Evolutionary conservation across 2,888 invertebrate species (phyloP), one percentile per base, ranked within the genome.

Genomic region (Stomorhina lunata): DNA sequence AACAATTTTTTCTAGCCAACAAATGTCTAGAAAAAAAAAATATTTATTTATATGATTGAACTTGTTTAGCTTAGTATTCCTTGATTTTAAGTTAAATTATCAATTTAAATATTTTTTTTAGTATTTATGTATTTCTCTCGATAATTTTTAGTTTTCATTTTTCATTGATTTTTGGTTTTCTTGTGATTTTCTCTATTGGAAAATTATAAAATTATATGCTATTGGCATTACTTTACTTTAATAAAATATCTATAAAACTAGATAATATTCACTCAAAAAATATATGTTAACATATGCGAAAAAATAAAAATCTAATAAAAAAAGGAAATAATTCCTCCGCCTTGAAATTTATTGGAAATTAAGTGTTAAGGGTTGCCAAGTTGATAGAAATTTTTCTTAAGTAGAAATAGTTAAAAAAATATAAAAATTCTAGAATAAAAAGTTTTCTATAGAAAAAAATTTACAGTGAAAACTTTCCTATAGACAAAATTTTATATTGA

Each of bases 201-300:
- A 76, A 80, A 71, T 81, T 71, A 76, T 76, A 71, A 76, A 81
- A 81, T 81, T 66, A 76, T 81, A 65, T 77, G 37, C 55, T 77
- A 72, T 77, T 77, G 81, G 81, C 81, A 77, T 37, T 66, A 77
- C 72, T 73, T 81, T 66, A 68, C 37, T 77, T 81, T 72, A 81
- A 81, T 81, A 72, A 55, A 77, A 53, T 72, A 77, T 77, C 66
- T 72, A 45, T 65, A 55, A 76, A 76, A 68, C 69, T 53, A 72
- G 72, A 77, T 81, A 77, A 77, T 55, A 43, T 37, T 48, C 65
- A 77, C 9, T 1, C 40, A 15, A 32, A 63, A 61, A 43, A 57
- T 53, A 22, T 68, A 77, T 81, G 68, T 72, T 68, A 81, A 77
- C 77, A 77, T 72, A 77, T 77, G 71, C 71, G 53, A 66, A 66